Evolutionary conservation across 1,140 invertebrate species (phyloP).

Genomic region (Lerema accius): DNA sequence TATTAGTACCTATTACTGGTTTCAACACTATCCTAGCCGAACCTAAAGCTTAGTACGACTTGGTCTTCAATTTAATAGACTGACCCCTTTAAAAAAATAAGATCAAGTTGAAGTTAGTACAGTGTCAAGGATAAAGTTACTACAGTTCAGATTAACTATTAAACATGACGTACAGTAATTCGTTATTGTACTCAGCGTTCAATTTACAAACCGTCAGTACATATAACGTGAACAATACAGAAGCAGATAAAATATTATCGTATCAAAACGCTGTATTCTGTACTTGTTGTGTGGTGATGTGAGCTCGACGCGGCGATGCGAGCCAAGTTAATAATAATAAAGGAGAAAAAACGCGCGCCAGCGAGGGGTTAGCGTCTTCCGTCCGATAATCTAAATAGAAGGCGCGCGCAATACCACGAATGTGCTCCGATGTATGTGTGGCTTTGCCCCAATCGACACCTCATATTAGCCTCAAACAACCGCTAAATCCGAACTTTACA

Average conservation of each 20-base stretch:
- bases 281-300: constrained; percentile 23
- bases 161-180: too few relatives aligned
- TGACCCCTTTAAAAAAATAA: too few relatives aligned
- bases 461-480: not conserved
- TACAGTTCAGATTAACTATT: too few relatives aligned
- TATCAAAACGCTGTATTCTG: constrained; percentile 20
- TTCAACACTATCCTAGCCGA: too few relatives aligned
- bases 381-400: constrained; percentile 70
- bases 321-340: constrained; percentile 70
- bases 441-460: not conserved
- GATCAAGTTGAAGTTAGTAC: too few relatives aligned
- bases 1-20: too few relatives aligned
- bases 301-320: constrained; percentile 28
- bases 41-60: too few relatives aligned
- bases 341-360: constrained; percentile 64
- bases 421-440: constrained; percentile 32
- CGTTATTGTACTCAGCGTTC: not conserved
- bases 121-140: too few relatives aligned
- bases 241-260: constrained; percentile 5
- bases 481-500: not conserved
- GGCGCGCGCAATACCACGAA: constrained; percentile 43
- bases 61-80: too few relatives aligned
- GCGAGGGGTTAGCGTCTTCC: constrained; percentile 69
- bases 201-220: not conserved
- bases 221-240: not conserved